Evolutionary conservation across 1,140 invertebrate species (phyloP), one percentile per base, ranked within the genome.

Genomic region (Odontomachus brunneus): DNA sequence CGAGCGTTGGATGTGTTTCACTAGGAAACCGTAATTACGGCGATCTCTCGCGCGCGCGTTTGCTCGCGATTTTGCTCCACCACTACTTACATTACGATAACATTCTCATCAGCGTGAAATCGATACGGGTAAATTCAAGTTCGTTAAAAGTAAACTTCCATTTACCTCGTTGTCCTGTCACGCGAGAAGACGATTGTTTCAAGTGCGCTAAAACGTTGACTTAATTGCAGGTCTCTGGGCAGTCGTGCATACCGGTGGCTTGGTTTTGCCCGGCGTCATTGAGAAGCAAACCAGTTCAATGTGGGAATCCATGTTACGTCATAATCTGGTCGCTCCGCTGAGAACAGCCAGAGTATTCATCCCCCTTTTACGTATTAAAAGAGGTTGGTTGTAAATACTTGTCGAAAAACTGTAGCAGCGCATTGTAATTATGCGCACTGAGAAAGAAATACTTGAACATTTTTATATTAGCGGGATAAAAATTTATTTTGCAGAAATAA

Each of bases 231-330:
- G 97, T 84, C 95, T 98, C 71, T 97, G 97, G 96, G 97, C 97
- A 48, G 96, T 98, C 3, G 96, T 98, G 59, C 97, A 97, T 91
- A 97, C 97, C 1, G 97, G 96, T 14, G 97, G 97, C 15, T 95
- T 96, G 82, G 95, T 96, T 67, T 95, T 96, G 91, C 94, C 96
- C 75, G 95, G 96, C n/a, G 93, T 95, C 29, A 95, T 97, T 44
- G 96, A 97, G 74, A 95, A 95, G 71, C 97, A 97, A 88, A 96
- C 97, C 74, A 95, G 96, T 1, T 93, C 95, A 0, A 96, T 97
- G 88, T 97, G 97, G 97, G 97, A 97, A 90, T 95, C 96, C 15
- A 96, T 97, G 93, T 93, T 97, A 2, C 95, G 96, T 80, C 96
- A 96, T 57, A 97, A 97, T 89, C 96, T 97, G 51, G 93, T 97